A percentile compares a stretch with the other conserved stretches of the same genome.
Conservation (phyloP, 2,888 invertebrate genomes). For the Apamea sordens region DNA sequence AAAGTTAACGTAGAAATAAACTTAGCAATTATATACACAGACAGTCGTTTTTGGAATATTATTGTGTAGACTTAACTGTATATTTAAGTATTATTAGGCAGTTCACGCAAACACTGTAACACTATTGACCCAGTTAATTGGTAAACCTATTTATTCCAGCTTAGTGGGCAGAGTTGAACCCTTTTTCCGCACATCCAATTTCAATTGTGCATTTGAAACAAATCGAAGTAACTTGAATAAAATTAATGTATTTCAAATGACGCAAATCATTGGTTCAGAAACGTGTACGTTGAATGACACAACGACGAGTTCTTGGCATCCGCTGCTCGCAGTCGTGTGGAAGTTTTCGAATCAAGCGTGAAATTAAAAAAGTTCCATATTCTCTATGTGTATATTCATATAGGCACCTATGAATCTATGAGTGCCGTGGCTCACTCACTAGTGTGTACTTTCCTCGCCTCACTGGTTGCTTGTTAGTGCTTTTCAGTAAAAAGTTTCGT, state of each 20-base stretch:
- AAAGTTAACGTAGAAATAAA: constrained; percentile 27
- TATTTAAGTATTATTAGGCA: constrained; percentile 12
- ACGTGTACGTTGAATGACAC: constrained; percentile 66
- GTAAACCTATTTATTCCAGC: constrained; percentile 44
- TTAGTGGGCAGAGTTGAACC: constrained; percentile 29
- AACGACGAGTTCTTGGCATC: constrained; percentile 75
- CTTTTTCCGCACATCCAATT: constrained; percentile 31
- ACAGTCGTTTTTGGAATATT: constrained; percentile 24
- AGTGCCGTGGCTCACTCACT: constrained; percentile 63
- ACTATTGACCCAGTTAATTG: constrained; percentile 41
- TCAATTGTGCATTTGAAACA: constrained; percentile 50
- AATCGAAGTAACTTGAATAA: constrained; percentile 53
- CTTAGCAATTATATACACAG: constrained; percentile 19
- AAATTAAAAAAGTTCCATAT: constrained; percentile 88
- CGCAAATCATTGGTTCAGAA: constrained; percentile 59
- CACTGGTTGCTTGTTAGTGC: constrained; percentile 70
- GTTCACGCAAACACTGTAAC: constrained; percentile 25
- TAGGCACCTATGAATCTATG: constrained; percentile 72
- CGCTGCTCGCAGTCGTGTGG: constrained; percentile 71
- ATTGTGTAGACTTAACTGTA: constrained; percentile 19
- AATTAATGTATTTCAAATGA: constrained; percentile 70
- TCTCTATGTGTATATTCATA: constrained; percentile 70
- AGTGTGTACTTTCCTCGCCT: constrained; percentile 69
- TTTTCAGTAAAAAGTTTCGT: constrained; percentile 70
- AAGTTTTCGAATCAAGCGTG: constrained; percentile 86